These are phyloP conservation scores for Oconnorella tubifera DNA, from an alignment of 2,888 invertebrate genomes.

Conservation along the genomic window DNA sequence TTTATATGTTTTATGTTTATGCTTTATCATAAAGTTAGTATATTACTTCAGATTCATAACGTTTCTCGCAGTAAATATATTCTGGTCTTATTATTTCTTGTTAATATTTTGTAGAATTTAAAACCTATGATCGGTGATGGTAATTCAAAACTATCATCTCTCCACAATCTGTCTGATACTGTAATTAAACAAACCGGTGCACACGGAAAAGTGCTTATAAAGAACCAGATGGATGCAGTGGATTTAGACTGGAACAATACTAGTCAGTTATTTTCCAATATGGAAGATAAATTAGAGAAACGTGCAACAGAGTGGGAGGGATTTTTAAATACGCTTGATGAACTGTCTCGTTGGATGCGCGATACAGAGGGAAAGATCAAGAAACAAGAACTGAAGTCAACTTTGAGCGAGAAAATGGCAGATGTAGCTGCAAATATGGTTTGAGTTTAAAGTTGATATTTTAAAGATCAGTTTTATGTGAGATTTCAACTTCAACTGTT, in stretches of 20 bases:
- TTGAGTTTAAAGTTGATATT: no score
- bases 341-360: conserved; percentile 80
- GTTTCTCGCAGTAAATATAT: no score
- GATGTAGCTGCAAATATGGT: conserved; percentile 42
- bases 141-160: conserved; percentile 70
- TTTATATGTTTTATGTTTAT: no score
- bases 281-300: conserved; percentile 65
- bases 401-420: conserved; percentile 74
- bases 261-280: conserved; percentile 16
- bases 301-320: conserved; percentile 78
- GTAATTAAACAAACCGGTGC: conserved; percentile 86
- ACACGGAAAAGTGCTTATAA: conserved; percentile 83
- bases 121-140: conserved; percentile 43
- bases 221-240: conserved; percentile 76
- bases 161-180: conserved; percentile 79
- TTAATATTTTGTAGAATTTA: conserved; percentile 48
- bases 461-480: no score
- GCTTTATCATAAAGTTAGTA: no score
- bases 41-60: no score
- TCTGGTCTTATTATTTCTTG: no score
- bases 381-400: conserved; percentile 78
- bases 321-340: conserved; percentile 77
- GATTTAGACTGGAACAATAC: conserved; percentile 74
- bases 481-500: no score
- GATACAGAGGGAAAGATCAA: conserved; percentile 78